Evolutionary conservation across 2,113 vertebrate species (phyloP).

Genomic region (Megaceryle maxima): DNA sequence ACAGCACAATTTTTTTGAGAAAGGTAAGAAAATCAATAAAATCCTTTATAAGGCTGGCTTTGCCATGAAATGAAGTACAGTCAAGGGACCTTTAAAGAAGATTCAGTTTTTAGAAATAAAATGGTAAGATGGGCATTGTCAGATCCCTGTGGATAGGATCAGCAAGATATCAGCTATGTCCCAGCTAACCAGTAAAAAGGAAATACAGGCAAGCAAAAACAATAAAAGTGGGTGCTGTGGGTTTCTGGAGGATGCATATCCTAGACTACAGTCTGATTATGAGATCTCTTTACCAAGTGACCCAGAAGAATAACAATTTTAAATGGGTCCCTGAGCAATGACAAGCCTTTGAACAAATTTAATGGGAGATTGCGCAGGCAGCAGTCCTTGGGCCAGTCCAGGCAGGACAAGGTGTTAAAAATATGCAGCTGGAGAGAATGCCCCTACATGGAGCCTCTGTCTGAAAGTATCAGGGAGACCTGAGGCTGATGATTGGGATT

Average conservation of each 20-base stretch:
- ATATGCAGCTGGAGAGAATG: too few species aligned
- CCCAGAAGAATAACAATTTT: neutral
- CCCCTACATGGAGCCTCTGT: too few species aligned
- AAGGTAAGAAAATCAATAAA: neutral
- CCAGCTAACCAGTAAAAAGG: too few species aligned
- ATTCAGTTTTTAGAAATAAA: neutral
- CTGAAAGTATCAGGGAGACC: too few species aligned
- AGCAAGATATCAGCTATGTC: neutral
- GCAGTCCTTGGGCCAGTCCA: neutral
- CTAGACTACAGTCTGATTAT: too few species aligned
- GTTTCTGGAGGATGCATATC: too few species aligned
- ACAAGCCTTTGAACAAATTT: neutral
- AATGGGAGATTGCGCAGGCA: neutral
- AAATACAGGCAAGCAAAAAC: too few species aligned
- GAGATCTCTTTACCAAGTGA: neutral
- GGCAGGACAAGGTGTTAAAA: neutral
- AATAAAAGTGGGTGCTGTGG: too few species aligned
- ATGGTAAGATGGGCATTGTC: neutral
- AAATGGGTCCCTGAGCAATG: neutral
- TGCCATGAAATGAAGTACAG: neutral
- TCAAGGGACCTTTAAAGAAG: neutral
- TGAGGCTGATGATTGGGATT: too few species aligned
- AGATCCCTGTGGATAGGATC: neutral
- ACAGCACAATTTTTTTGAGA: neutral
- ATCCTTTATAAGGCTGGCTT: neutral